phyloP scores from a whole-genome alignment of 2,113 vertebrate genomes.

The Mesembrinibis cayennensis region DNA sequence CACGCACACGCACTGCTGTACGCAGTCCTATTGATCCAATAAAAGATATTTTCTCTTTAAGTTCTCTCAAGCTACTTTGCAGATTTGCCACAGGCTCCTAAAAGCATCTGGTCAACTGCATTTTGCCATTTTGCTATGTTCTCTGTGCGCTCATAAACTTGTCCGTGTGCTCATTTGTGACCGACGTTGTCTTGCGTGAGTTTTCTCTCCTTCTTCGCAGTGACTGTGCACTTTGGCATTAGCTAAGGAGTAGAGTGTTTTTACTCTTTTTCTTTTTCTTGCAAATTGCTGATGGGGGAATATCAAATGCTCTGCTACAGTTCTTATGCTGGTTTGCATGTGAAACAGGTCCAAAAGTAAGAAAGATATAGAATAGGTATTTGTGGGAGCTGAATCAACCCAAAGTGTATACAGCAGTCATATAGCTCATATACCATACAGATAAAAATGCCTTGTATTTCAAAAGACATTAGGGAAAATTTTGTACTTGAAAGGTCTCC shows the following conservation, averaged over 20 bases:
- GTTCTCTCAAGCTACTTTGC: background rate
- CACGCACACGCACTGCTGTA: fast-evolving
- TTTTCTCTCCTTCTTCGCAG: background rate
- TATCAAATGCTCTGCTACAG: background rate
- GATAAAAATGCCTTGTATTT: slow-evolving; percentile 6
- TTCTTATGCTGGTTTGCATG: background rate
- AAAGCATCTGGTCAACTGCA: background rate
- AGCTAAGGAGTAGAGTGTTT: background rate
- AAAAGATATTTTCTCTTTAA: background rate
- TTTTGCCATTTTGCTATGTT: background rate
- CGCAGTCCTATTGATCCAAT: background rate
- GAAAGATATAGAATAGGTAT: background rate
- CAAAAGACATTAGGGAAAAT: slow-evolving; percentile 10
- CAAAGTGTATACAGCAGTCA: background rate
- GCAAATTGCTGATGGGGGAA: background rate
- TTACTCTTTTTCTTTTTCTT: background rate
- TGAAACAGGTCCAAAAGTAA: background rate
- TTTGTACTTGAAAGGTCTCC: slow-evolving; percentile 36
- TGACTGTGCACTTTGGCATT: background rate
- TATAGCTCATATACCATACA: background rate
- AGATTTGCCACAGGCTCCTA: background rate
- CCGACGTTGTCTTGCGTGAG: fast-evolving
- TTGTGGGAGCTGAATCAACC: background rate
- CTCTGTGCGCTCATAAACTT: background rate
- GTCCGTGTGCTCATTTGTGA: background rate